Evolutionary conservation across 1,140 invertebrate species (phyloP), one percentile per base, ranked within the genome.

Genomic region (Lucilia cuprina): DNA sequence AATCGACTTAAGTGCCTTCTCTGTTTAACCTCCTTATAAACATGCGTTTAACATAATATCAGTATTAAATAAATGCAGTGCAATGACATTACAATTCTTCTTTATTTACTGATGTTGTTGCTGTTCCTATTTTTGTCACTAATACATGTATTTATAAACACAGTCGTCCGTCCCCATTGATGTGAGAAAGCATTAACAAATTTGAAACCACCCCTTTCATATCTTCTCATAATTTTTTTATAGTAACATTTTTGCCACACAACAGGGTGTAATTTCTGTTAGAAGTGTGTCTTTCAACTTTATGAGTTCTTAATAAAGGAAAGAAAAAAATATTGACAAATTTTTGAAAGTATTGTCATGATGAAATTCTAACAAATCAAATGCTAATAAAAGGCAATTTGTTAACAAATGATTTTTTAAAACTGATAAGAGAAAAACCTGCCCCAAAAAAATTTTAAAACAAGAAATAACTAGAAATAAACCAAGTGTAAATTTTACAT

Each of bases 361-460:
- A 21, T 25, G 9, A 70, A 70, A 70, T 25, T 70, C 50, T 55
- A 55, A 55, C 50, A 55, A 55, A 55, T 55, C 50, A 55, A 55
- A 55, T 70, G 65, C 19, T 70, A 21, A 21, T 70, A 70, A 70
- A 21, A 70, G 65, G 65, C 65, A 70, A 70, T 70, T 70, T 70
- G 21, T 25, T 70, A 21, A 12, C 9, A 70, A 70, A 21, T 70
- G 65, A 21, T 21, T 70, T 21, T 70, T 30, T 30, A 30, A 70
- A 21, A 21, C n/a, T 25, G 50, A 17, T n/a, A 70, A 21, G 21
- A 70, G 65, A 70, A 5, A 55, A 10, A 70, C 5, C 12, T 70
- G 7, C 65, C n/a, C 65, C 7, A 55, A 41, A 41, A 41, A 41
- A 10, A 60, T n/a, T n/a, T 14, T n/a, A 60, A 17, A 60, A n/a